These are phyloP conservation scores for Pomacea maculata DNA, from an alignment of 1,140 invertebrate genomes.

Conservation along the genomic window DNA sequence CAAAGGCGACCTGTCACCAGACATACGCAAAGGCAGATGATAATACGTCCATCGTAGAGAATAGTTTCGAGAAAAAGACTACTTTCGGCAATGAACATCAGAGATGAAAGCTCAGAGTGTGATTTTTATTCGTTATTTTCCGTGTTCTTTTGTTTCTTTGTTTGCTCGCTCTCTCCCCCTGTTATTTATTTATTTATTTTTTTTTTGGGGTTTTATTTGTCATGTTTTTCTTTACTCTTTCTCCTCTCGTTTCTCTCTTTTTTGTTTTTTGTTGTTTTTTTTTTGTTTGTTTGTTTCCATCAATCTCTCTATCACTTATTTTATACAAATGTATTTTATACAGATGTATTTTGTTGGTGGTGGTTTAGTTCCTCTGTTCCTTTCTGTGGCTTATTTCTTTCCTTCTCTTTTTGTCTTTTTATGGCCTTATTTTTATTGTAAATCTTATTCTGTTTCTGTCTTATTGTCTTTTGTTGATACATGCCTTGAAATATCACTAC, in stretches of 20 bases:
- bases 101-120: too few species aligned
- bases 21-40: not conserved
- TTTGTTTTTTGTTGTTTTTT: not conserved
- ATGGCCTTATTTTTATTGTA: too few species aligned
- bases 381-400: too few species aligned
- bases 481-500: too few species aligned
- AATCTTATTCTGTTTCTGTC: too few species aligned
- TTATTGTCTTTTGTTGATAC: too few species aligned
- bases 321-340: too few species aligned
- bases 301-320: not conserved
- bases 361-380: too few species aligned
- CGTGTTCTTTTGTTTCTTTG: too few species aligned
- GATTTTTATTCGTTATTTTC: not conserved
- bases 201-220: not conserved
- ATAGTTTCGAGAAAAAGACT: not conserved
- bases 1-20: constrained; percentile 67
- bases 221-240: not conserved
- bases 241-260: not conserved
- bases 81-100: not conserved
- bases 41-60: not conserved
- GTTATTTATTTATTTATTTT: not conserved
- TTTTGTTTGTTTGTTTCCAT: not conserved
- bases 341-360: not conserved
- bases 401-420: too few species aligned
- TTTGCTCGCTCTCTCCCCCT: too few species aligned